A percentile compares a stretch with the other conserved stretches of the same genome.
These are phyloP conservation scores for Hesperia comma DNA, from an alignment of 2,888 invertebrate species.

Conservation along the genomic window DNA sequence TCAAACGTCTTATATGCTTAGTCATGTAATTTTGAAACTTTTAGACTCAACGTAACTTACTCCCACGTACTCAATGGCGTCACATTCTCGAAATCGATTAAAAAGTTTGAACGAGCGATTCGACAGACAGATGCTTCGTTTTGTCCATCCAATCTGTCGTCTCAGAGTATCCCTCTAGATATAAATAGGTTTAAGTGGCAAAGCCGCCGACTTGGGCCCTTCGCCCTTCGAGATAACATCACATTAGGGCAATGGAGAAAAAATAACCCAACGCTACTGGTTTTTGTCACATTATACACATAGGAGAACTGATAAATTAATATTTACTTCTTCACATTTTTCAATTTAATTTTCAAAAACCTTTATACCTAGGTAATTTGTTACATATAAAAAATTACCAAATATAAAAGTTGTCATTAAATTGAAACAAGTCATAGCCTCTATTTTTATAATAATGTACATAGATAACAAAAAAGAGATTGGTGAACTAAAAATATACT, in stretches of 20 bases:
- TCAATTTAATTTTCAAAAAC: not conserved
- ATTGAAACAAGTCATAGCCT: no score
- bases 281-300: constrained; percentile 68
- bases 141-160: constrained; percentile 62
- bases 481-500: no score
- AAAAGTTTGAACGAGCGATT: constrained; percentile 38
- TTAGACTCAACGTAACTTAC: not conserved
- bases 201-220: constrained; percentile 75
- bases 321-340: constrained; percentile 5
- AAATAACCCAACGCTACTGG: constrained; percentile 74
- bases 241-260: constrained; percentile 73
- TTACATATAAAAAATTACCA: no score
- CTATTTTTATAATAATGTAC: no score
- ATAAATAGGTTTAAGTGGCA: constrained; percentile 82
- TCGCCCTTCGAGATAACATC: constrained; percentile 75
- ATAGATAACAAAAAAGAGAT: no score
- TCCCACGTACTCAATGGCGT: constrained; percentile 2
- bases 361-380: no score
- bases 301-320: constrained; percentile 23
- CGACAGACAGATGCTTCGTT: constrained; percentile 63
- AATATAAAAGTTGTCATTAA: no score
- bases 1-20: not conserved
- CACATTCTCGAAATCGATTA: constrained; percentile 33
- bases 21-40: not conserved
- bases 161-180: constrained; percentile 63